These are phyloP conservation scores for Aculops lycopersici DNA, from an alignment of 1,140 invertebrate species.

Conservation along the genomic window DNA sequence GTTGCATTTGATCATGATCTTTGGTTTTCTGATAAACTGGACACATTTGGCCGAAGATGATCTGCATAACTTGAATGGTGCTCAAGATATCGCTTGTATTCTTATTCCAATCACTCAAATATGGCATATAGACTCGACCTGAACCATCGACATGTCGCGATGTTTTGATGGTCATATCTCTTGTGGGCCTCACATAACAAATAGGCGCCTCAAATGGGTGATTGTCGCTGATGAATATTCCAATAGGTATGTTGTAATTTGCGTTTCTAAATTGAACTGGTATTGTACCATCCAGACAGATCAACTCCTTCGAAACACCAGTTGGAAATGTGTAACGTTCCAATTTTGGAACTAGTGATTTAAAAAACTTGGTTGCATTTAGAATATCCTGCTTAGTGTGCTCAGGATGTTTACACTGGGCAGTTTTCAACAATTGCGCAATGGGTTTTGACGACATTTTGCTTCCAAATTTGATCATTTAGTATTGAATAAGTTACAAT, in stretches of 20 bases:
- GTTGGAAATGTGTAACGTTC: conserved; percentile 46
- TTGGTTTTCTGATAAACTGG: conserved; percentile 39
- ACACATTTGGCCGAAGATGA: conserved; percentile 70
- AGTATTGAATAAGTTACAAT: too few species aligned
- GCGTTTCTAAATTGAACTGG: conserved; percentile 59
- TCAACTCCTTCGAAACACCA: conserved; percentile 41
- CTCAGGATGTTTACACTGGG: not conserved
- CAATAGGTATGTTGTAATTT: conserved; percentile 80
- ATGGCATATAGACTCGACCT: conserved; percentile 84
- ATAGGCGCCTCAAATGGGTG: conserved; percentile 90
- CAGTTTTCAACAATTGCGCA: not conserved
- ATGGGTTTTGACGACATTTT: too few species aligned
- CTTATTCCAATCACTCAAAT: conserved; percentile 72
- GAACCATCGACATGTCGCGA: conserved; percentile 73
- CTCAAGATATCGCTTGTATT: conserved; percentile 35
- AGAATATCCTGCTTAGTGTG: conserved; percentile 2
- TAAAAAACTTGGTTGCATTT: conserved; percentile 5
- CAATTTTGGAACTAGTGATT: conserved; percentile 1
- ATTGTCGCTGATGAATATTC: conserved; percentile 80
- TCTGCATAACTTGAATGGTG: conserved; percentile 61
- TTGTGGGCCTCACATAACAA: conserved; percentile 79
- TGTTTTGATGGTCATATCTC: conserved; percentile 75
- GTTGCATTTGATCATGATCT: not conserved
- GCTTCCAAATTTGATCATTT: too few species aligned
- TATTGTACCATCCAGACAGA: conserved; percentile 63